Evolutionary conservation across 1,140 invertebrate genomes (phyloP).

Genomic region (Papilio aristodemus): DNA sequence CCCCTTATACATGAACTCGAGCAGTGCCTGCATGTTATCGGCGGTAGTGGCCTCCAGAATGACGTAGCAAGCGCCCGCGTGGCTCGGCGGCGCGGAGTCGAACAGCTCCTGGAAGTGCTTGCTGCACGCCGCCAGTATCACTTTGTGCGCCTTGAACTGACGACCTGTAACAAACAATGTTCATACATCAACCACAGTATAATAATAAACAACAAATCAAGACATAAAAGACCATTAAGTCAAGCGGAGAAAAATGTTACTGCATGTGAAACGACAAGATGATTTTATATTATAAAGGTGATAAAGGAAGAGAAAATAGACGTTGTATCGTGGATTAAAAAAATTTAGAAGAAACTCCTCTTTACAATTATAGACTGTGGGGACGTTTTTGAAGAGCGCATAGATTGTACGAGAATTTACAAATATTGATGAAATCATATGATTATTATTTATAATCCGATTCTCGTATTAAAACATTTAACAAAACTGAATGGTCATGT

Average conservation of each 20-base stretch:
- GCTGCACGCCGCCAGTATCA: conserved; percentile 95
- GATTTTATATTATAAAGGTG: too few relatives aligned
- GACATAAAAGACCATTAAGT: too few relatives aligned
- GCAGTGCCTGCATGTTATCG: conserved; percentile 92
- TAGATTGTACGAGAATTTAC: too few relatives aligned
- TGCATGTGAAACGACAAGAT: too few relatives aligned
- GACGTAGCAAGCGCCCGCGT: conserved; percentile 89
- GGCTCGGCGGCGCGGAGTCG: conserved; percentile 90
- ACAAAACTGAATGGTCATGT: neutral
- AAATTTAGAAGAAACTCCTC: too few relatives aligned
- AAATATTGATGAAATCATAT: neutral
- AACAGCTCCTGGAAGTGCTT: conserved; percentile 96
- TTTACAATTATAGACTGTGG: too few relatives aligned
- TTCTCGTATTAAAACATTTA: neutral
- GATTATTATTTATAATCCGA: neutral
- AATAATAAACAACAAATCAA: too few relatives aligned
- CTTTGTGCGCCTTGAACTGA: conserved; percentile 93
- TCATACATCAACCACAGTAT: too few relatives aligned
- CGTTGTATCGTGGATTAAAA: too few relatives aligned
- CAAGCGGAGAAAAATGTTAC: too few relatives aligned
- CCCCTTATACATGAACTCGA: conserved; percentile 97
- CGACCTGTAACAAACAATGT: conserved; percentile 84
- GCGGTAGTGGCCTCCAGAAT: conserved; percentile 93
- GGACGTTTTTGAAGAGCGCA: too few relatives aligned
- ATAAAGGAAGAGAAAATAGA: too few relatives aligned